A percentile compares a stretch with the other conserved stretches of the same genome.
Conservation (phyloP, 1,140 invertebrate genomes). For the Doryteuthis pealeii region DNA sequence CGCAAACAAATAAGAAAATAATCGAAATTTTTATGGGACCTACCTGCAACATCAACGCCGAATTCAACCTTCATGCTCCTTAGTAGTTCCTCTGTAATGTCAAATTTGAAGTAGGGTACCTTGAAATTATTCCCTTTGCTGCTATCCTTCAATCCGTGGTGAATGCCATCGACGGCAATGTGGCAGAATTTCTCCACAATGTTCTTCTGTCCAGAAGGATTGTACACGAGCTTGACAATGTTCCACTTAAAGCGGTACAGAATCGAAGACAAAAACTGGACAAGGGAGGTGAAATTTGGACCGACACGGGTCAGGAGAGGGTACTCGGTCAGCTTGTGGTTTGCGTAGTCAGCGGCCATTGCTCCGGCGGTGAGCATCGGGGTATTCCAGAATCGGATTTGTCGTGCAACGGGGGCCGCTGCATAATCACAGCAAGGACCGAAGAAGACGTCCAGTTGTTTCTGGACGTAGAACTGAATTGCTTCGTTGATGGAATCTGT, state of each 20-base stretch:
- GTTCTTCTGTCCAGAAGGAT: constrained; percentile 67
- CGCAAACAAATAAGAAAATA: too few species aligned
- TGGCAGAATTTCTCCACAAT: constrained; percentile 63
- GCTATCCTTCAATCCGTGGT: constrained; percentile 29
- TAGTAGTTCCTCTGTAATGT: constrained; percentile 6
- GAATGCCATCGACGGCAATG: constrained; percentile 39
- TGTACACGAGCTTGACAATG: constrained; percentile 72
- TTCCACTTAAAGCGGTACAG: constrained; percentile 68
- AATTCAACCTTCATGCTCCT: background rate
- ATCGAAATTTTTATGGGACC: background rate
- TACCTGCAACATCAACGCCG: constrained; percentile 10
- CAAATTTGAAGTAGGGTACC: constrained; percentile 4
- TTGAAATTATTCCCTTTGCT: background rate
- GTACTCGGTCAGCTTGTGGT: constrained; percentile 63
- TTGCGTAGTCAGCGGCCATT: constrained; percentile 76
- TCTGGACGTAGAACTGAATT: constrained; percentile 42
- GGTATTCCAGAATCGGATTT: constrained; percentile 76
- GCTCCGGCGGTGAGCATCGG: constrained; percentile 85
- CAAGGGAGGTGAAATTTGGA: constrained; percentile 77
- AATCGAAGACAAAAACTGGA: constrained; percentile 69
- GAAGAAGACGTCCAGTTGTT: constrained; percentile 75
- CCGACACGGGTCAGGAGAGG: constrained; percentile 82
- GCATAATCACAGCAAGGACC: constrained; percentile 91
- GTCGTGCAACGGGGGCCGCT: constrained; percentile 84
- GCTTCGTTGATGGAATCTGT: constrained; percentile 43